Conservation (phyloP, 1,140 invertebrate genomes). For the Drosophila kanapiae region DNA sequence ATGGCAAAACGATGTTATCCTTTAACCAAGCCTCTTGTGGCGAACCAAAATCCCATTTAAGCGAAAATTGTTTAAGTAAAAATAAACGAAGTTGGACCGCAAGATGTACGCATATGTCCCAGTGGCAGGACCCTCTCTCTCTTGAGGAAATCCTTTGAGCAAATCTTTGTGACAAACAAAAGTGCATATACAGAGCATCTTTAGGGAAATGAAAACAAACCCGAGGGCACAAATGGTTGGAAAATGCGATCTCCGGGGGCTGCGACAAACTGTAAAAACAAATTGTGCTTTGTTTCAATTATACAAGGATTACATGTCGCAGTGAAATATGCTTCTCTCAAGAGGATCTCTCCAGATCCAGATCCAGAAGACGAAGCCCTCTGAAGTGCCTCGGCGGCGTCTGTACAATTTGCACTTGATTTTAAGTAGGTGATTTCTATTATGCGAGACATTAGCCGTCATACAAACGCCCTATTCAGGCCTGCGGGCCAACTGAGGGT, state of each 20-base stretch:
- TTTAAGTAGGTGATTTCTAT: constrained; percentile 83
- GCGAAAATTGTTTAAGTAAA: constrained; percentile 80
- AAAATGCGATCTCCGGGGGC: constrained; percentile 76
- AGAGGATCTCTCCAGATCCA: constrained; percentile 15
- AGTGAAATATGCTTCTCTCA: constrained; percentile 9
- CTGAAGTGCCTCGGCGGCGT: constrained; percentile 66
- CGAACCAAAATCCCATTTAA: constrained; percentile 79
- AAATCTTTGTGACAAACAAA: constrained; percentile 70
- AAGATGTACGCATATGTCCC: constrained; percentile 66
- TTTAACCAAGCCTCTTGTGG: constrained; percentile 82
- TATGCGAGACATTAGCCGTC: constrained; percentile 83
- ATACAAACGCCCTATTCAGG: constrained; percentile 82
- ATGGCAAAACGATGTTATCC: constrained; percentile 82
- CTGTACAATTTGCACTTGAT: constrained; percentile 81
- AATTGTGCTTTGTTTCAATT: constrained; percentile 83
- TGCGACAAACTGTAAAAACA: constrained; percentile 84
- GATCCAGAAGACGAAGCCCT: constrained; percentile 3
- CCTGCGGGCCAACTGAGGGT: constrained; percentile 50
- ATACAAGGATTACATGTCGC: constrained; percentile 75
- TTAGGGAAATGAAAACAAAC: constrained; percentile 78
- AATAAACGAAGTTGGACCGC: constrained; percentile 64
- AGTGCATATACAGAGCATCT: constrained; percentile 37
- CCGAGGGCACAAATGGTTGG: constrained; percentile 14
- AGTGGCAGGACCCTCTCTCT: constrained; percentile 5
- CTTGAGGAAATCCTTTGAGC: constrained; percentile 68